Percentiles rank a stretch among this genome's conserved stretches.
Conservation (phyloP, 2,888 invertebrate genomes). For the Heteropelma amictum region DNA sequence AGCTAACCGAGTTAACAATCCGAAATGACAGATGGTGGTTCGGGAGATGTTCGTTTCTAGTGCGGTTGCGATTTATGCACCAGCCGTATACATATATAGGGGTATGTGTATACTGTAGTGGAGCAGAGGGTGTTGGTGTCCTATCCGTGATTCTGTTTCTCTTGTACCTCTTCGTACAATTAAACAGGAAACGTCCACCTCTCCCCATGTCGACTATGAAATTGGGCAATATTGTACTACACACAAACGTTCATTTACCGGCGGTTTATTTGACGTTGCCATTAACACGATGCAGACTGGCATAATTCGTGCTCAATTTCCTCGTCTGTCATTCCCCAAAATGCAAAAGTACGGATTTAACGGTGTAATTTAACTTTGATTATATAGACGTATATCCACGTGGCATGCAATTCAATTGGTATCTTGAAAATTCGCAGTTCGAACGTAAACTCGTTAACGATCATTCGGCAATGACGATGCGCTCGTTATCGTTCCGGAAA, state of each 20-base stretch:
- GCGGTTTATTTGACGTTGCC: conserved; percentile 24
- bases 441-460: too few relatives aligned
- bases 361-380: conserved; percentile 1
- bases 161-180: not conserved
- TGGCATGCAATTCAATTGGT: too few relatives aligned
- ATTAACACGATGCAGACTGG: conserved; percentile 19
- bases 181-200: not conserved
- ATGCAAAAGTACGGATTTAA: not conserved
- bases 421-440: too few relatives aligned
- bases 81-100: not conserved
- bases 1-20: conserved; percentile 75
- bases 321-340: not conserved
- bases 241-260: not conserved
- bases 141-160: not conserved
- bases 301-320: conserved; percentile 15
- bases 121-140: not conserved
- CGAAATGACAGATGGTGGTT: conserved; percentile 75
- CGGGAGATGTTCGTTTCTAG: conserved; percentile 61
- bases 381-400: too few relatives aligned
- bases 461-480: too few relatives aligned
- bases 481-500: too few relatives aligned
- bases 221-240: not conserved
- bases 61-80: conserved; percentile 21
- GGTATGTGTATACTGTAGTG: too few relatives aligned
- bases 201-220: conserved; percentile 7